These are phyloP conservation scores for Callyntrura guangdongensis DNA, from an alignment of 2,888 invertebrate genomes.

Conservation along the genomic window DNA sequence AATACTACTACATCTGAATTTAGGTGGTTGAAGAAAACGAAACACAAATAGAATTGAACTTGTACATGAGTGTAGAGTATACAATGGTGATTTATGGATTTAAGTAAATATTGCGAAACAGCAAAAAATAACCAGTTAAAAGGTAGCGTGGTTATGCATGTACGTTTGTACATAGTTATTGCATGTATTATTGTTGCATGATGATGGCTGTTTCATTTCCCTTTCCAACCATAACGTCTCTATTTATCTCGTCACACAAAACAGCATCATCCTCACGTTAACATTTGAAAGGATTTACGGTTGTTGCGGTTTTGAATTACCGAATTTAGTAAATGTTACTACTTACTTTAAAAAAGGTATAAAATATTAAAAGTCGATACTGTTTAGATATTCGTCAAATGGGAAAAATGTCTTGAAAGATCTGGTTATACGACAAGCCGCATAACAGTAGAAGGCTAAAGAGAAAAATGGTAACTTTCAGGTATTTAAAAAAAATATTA, in stretches of 20 bases:
- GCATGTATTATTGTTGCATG: background rate
- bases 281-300: background rate
- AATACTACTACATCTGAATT: background rate
- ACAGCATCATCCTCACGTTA: background rate
- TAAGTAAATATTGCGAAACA: slow-evolving; percentile 14
- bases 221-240: slow-evolving; percentile 14
- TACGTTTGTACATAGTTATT: background rate
- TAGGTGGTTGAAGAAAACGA: background rate
- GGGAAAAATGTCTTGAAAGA: background rate
- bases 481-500: background rate
- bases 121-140: background rate
- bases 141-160: too few species aligned
- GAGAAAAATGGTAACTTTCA: background rate
- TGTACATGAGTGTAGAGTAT: background rate
- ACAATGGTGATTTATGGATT: background rate
- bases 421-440: background rate
- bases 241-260: background rate
- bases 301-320: background rate
- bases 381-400: too few species aligned
- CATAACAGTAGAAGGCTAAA: background rate
- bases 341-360: too few species aligned
- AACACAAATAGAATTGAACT: background rate
- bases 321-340: background rate
- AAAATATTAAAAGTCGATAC: too few species aligned
- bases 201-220: background rate